Base-by-base conservation (phyloP, 2,797 vertebrate species). In the Mustela erminea region DNA sequence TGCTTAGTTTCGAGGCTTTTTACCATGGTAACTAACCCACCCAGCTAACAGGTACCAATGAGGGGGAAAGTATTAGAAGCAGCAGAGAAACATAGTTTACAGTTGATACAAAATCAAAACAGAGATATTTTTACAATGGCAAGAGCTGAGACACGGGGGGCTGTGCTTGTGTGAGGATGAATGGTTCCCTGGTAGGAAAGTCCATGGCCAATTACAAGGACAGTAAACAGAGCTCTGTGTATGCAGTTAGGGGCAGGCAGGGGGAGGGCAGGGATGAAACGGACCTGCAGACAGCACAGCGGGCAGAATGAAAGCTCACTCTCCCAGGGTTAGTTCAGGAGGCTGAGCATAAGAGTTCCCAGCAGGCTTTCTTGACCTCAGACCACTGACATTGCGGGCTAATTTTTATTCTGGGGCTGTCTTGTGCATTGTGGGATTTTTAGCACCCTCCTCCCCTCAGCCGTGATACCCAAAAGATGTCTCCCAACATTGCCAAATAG, bases 211-310 rank as follows among this genome's bases (percentile, higher is more conserved):
- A 11, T 17, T 15, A 58, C 25, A 64, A 74, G n/a, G 90, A 43
- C 27, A 10, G 29, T 14, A 43, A 49, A 5, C 87, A 84, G 56
- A 70, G 7, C 41, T 49, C 7, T 35, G 58, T 38, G 14, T 56
- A n/a, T 4, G 15, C 23, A 64, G 20, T 21, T 5, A 62, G 56
- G 41, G 80, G 20, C 72, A 2, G 62, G n/a, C 1, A 29, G 60
- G 38, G 49, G 38, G 32, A 5, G 4, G 29, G 23, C 58, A 56
- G 1, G 29, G n/a, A 10, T 2, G 52, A 54, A 41, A 25, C 0
- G 10, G 58, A 92, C 5, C 21, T 20, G 1, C 20, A n/a, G 17
- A 52, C 29, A 1, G 41, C 0, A 9, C 1, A 1, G 58, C 3
- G 9, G 41, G 15, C 12, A 6, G n/a, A 72, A 3, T 32, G 70